Conservation (phyloP, 2,888 invertebrate genomes). For the Lithosia quadra region DNA sequence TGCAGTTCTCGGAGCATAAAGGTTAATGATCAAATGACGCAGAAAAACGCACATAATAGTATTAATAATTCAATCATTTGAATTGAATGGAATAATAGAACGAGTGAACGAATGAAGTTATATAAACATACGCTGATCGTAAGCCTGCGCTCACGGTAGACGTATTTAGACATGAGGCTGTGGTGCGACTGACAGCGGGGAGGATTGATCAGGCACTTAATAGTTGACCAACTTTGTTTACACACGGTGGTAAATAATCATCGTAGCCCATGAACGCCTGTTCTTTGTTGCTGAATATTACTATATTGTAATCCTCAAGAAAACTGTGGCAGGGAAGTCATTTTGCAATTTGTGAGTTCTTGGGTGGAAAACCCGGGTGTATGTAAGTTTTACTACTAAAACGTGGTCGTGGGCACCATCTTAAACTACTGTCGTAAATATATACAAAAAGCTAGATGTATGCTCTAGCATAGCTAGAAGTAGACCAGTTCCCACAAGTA, state of each 20-base stretch:
- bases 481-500: too few relatives aligned
- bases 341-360: background rate
- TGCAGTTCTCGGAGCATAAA: slow-evolving; percentile 25
- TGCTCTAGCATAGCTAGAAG: too few relatives aligned
- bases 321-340: background rate
- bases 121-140: slow-evolving; percentile 58
- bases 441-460: too few relatives aligned
- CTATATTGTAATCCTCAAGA: background rate
- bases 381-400: too few relatives aligned
- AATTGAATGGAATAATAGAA: slow-evolving; percentile 53
- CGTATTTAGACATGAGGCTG: slow-evolving; percentile 22
- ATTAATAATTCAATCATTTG: slow-evolving; percentile 50
- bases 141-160: slow-evolving; percentile 53
- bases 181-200: slow-evolving; percentile 36
- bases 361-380: background rate
- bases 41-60: slow-evolving; percentile 46
- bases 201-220: background rate
- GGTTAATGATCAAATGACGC: slow-evolving; percentile 36
- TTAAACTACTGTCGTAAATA: too few relatives aligned
- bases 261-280: background rate
- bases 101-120: slow-evolving; percentile 42
- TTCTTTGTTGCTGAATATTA: background rate
- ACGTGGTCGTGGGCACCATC: too few relatives aligned
- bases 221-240: background rate
- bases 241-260: background rate